These are phyloP conservation scores for Halictus ligatus DNA, from an alignment of 2,888 invertebrate genomes.

Conservation along the genomic window DNA sequence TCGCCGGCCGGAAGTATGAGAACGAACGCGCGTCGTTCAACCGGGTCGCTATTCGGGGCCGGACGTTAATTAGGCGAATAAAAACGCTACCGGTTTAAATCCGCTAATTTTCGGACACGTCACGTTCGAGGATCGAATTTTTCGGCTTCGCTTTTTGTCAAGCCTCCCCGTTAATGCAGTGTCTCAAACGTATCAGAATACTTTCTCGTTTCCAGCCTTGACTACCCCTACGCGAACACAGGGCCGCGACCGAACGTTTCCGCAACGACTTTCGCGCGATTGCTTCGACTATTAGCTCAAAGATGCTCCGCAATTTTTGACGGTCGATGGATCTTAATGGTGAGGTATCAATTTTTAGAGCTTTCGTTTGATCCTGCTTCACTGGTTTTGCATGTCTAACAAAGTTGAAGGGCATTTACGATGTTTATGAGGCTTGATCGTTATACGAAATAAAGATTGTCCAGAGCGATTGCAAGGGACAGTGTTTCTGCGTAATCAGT, in stretches of 20 bases:
- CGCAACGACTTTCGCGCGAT: not conserved
- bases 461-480: too few species aligned
- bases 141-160: conserved; percentile 19
- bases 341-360: not conserved
- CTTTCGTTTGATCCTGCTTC: not conserved
- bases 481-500: not conserved
- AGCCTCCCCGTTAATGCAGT: conserved; percentile 32
- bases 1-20: not conserved
- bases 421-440: too few species aligned
- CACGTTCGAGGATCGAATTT: conserved; percentile 15
- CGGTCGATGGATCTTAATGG: not conserved
- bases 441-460: too few species aligned
- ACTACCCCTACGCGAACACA: not conserved
- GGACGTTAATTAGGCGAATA: conserved; percentile 40
- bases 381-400: not conserved
- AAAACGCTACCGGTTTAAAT: conserved; percentile 29
- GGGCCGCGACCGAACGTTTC: not conserved
- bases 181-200: conserved; percentile 17
- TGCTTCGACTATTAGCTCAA: not conserved
- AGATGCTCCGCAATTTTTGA: not conserved
- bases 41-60: not conserved
- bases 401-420: too few species aligned
- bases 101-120: conserved; percentile 38
- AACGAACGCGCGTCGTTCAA: not conserved
- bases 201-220: not conserved